Evolutionary conservation across 2,113 vertebrate genomes (phyloP), one percentile per base, ranked within the genome.

Genomic region (Melanotaenia duboulayi): DNA sequence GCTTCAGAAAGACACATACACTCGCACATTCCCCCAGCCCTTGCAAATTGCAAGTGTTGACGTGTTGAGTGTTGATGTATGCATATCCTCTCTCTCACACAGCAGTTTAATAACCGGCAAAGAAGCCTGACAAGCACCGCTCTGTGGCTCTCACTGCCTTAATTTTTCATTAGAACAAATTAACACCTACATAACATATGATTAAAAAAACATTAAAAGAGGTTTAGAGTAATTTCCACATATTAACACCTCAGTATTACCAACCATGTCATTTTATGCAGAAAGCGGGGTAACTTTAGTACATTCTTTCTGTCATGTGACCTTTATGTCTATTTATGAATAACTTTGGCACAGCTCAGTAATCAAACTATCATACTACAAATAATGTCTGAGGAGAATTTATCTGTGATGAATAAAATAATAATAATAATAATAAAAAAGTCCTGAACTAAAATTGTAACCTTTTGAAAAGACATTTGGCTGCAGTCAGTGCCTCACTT

Each of bases 101-200:
- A 71, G 85, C 76, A 78, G 86, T 89, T 89, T 90, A 88, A 92
- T 92, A 92, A 86, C 81, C 71, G 72, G 65, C 80, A 81, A 91
- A 90, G 82, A 89, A 84, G 89, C 81, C 84, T 89, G 86, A 89
- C 92, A 91, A 88, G 82, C 83, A 44, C 58, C n/a, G 61, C 84
- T 88, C 87, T 71, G 71, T 82, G 54, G 62, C 80, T 71, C 64
- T 74, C 52, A 20, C 62, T 72, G 57, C 69, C 71, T 66, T 72
- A 66, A 81, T 72, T 74, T 23, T 76, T 46, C 71, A 32, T 68
- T 59, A 52, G 75, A 80, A 76, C 78, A 81, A 87, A 90, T 92
- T 85, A 85, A 88, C 86, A 83, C 77, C 91, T 62, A 72, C 55
- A 58, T 84, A 81, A 87, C 71, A 89, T 85, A 80, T 72, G 87